Evolutionary conservation across 2,113 vertebrate species (phyloP).

Genomic region (Pavo muticus): DNA sequence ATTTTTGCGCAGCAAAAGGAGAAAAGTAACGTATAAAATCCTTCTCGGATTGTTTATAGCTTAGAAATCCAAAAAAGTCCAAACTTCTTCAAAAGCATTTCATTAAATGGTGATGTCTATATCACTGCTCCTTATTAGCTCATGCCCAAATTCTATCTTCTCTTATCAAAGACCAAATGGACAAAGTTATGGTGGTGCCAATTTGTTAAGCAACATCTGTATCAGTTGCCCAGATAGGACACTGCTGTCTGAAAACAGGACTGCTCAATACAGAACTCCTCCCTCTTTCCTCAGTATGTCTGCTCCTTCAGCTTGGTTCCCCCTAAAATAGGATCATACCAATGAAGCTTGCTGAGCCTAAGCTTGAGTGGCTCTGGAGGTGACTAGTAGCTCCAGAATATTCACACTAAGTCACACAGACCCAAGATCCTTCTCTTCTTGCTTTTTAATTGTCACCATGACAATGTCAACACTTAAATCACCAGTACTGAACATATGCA

Average conservation of each 20-base stretch:
- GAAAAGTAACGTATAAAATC: background rate
- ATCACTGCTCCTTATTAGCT: background rate
- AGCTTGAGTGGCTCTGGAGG: background rate
- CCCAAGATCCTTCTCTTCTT: slow-evolving; percentile 27
- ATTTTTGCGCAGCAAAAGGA: background rate
- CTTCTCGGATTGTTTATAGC: background rate
- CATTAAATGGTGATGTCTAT: background rate
- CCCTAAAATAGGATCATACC: background rate
- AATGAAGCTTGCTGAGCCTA: background rate
- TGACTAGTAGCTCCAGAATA: slow-evolving; percentile 7
- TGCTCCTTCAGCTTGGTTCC: background rate
- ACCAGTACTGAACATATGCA: background rate
- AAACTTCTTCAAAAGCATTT: background rate
- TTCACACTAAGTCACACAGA: slow-evolving; percentile 16
- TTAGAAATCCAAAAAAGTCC: slow-evolving; percentile 11
- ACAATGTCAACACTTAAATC: slow-evolving; percentile 62
- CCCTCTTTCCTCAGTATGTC: background rate
- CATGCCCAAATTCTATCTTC: background rate
- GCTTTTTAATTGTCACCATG: slow-evolving; percentile 62
- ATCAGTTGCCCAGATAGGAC: background rate
- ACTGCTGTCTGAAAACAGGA: background rate
- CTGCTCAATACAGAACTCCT: background rate
- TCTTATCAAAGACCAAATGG: background rate
- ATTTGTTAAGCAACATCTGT: background rate
- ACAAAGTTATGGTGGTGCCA: background rate